Base-by-base conservation (phyloP, 2,113 vertebrate species). In the Lepus timidus region DNA sequence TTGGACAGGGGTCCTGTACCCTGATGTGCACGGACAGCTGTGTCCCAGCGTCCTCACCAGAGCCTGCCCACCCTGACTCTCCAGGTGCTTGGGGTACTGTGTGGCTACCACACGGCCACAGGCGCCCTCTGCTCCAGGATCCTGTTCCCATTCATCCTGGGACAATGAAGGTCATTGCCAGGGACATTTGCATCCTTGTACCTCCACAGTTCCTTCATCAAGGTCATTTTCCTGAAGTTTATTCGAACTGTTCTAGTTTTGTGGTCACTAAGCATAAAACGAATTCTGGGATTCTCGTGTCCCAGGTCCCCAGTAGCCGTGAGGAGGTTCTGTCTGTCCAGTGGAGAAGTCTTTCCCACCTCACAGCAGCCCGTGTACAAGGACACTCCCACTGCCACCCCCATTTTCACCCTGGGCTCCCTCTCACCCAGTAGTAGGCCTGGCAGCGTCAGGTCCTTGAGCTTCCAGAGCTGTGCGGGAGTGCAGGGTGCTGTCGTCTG, bases 401-500 rank as follows among this genome's bases (percentile, higher is more conserved):
- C 55, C 55, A 14, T 19, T 10, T 58, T 58, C 19, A 19, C 55
- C 55, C 1, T 13, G 55, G 14, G 14, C 55, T 58, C 19, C 55
- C 55, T 19, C 13, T 19, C 55, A 16, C 55, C 55, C 19, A 19
- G 55, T 16, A 19, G 14, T 36, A n/a, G 25, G 31, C n/a, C 33
- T 81, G 52, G 65, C n/a, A 16, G 23, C 19, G 23, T 44, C 16
- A 73, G 20, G 65, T 67, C 55, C 49, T 9, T 3, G 39, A 82
- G 95, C 84, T 67, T 7, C 71, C 25, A 62, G 67, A 55, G 44
- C 33, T 71, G 23, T 3, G 1, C 31, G 61, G 84, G 11, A 20
- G 51, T 85, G 65, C 85, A 93, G 89, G 73, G 90, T 52, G 8
- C 36, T 79, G 74, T 62, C 85, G 80, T 68, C 74, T 83, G 14